phyloP scores from a whole-genome alignment of 2,113 vertebrate genomes.

The Macrotus californicus region DNA sequence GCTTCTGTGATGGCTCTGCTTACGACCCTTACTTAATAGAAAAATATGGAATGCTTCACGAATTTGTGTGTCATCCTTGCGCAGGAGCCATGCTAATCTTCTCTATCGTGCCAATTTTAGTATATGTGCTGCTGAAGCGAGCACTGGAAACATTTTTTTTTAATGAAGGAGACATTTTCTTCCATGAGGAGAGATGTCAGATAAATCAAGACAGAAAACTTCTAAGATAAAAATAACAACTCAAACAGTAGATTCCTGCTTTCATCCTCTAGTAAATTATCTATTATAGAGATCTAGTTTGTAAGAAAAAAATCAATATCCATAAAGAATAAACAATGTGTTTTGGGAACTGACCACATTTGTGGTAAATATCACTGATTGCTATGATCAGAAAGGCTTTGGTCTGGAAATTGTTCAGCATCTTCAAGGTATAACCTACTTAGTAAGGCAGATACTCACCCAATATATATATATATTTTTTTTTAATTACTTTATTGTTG shows the following conservation, averaged over 20 bases:
- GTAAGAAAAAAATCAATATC: not conserved
- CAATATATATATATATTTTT: not conserved
- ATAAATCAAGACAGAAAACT: conserved; percentile 10
- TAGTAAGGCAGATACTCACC: not conserved
- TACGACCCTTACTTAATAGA: not conserved
- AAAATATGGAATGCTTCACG: too few species aligned
- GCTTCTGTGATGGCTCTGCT: not conserved
- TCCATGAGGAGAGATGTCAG: not conserved
- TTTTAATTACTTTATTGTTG: too few species aligned
- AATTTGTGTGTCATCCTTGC: too few species aligned
- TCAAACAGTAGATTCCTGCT: not conserved
- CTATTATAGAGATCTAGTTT: not conserved
- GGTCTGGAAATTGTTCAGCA: not conserved
- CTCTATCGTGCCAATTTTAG: too few species aligned
- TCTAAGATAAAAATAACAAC: not conserved
- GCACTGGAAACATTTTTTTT: too few species aligned
- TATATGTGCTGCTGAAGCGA: too few species aligned
- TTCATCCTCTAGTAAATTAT: conserved; percentile 15
- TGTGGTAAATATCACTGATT: not conserved
- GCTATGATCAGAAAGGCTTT: not conserved
- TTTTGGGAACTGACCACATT: not conserved
- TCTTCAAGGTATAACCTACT: not conserved
- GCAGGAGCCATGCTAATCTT: too few species aligned
- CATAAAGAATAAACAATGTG: not conserved
- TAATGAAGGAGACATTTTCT: not conserved